Base-by-base conservation (phyloP, 2,888 invertebrate genomes). In the Dynastes hyllus region DNA sequence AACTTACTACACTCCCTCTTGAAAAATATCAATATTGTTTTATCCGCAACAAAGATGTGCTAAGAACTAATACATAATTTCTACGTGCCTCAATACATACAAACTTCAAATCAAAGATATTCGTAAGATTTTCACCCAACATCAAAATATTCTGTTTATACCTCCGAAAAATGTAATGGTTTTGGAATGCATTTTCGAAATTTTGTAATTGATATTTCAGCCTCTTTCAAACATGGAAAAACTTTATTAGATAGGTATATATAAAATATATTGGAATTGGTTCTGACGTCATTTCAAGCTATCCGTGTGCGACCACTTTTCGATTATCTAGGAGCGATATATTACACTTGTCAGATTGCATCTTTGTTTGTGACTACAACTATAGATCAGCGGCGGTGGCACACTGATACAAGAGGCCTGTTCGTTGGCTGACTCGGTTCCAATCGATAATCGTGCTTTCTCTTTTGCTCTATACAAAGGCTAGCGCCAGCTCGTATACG, bases 301-400 rank as follows among this genome's bases (percentile, higher is more conserved):
- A 73, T 73, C 37, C 73, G 73, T 73, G 73, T 73, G 58, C 73
- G 58, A 73, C 73, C 61, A 73, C 73, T 73, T 73, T 73, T 73
- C 73, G 73, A 73, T 73, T 73, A 73, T 73, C 73, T 61, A 73
- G 58, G 73, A 73, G 77, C 77, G 67, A 77, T 77, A 77, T 77
- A 77, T 77, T 77, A 77, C 67, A 29, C 55, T 45, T 58, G 77
- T 77, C 77, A 71, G 78, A 78, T 71, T 73, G 78, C 78, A 78
- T 78, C 78, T 78, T 78, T 78, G 78, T 78, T 78, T 78, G 73
- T 71, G 78, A 71, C 53, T 78, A 71, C 53, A 53, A 65, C 71
- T 78, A 63, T 73, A 65, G 70, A 65, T 63, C 77, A 77, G 55
- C 67, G 58, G 58, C 29, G 51, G 50, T 53, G 55, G 67, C 61